Evolutionary conservation across 2,888 invertebrate genomes (phyloP), one percentile per base, ranked within the genome.

Genomic region (Philereme transversata): DNA sequence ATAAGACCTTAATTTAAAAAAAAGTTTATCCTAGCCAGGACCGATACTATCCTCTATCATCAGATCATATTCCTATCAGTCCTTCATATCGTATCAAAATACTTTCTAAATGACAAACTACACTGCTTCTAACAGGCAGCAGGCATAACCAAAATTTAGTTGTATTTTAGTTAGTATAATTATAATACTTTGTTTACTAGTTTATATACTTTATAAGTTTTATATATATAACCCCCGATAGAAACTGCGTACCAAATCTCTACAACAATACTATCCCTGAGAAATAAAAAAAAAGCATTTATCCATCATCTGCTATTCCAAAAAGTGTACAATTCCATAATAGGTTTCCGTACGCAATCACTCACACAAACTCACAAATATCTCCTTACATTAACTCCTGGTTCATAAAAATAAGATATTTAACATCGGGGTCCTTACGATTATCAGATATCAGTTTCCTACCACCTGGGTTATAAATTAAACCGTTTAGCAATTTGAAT

Each of bases 41-140:
- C 62, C 60, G 48, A 61, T 50, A 44, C 50, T 55, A 56, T 67
- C 72, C 67, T 67, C 65, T 66, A 73, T 67, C 62, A 48, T 75
- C 79, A 77, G 77, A 77, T 77, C 76, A 69, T 68, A 70, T 70
- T 73, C 62, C 72, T 73, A 77, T 77, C 78, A 78, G 78, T 78
- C 73, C 71, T 60, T 70, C 49, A 38, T 45, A 56, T 62, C 54
- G 54, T 53, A 51, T 61, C 58, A 51, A 51, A 51, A 58, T 61
- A 66, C 53, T 51, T 22, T 51, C 50, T 62, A 51, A 62, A 56
- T 45, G 22, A 22, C 22, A 22, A 22, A 22, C 22, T 34, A 49
- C 52, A 44, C 60, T 52, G 54, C 50, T 50, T 45, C 10, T 0
- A 54, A 45, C 40, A 54, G 45, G 53, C 59, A 58, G 50, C 9